Evolutionary conservation across 2,797 vertebrate genomes (phyloP), one percentile per base, ranked within the genome.

Genomic region (Spondyliosoma cantharus): DNA sequence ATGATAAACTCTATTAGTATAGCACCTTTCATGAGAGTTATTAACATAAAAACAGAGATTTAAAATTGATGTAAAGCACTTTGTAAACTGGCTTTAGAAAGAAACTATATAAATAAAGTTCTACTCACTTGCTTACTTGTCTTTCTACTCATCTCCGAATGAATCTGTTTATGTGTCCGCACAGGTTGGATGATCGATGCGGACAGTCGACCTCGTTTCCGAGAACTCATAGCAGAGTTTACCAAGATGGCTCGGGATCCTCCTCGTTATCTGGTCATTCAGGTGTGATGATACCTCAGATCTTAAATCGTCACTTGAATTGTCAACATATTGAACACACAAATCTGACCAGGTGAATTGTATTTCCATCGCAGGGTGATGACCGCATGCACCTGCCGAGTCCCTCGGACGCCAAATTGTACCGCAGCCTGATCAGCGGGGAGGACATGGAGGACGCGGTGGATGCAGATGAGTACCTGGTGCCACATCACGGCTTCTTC

Each of bases 161-260:
- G 4, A 52, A 14, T 78, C 57, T 69, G 50, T n/a, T 65, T 58
- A 67, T 74, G 24, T 76, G 37, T 87, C 29, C 72, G 50, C 2
- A 20, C 87, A 99, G 98, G 98, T 84, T 99, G 98, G 98, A 99
- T 99, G 98, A 99, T 99, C 0, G 98, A 99, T 72, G 97, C 98
- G 0, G 98, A 98, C 7, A 99, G 97, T 86, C 96, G 98, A 57
- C 98, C 98, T 9, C 97, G 95, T 86, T 99, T 99, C 63, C 95
- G 98, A 0, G 98, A 99, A 74, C 90, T 99, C 46, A 97, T 98
- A 22, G 91, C 95, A 0, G 98, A 99, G 91, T 99, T 99, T 87
- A 96, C 96, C 7, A 98, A 98, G 91, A 99, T 99, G 98, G 98
- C 98, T 19, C 95, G 98, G n/a, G 98, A 99, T 91, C 98, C 98